Percentiles rank a stretch among this genome's conserved stretches.
Evolutionary conservation across 2,888 invertebrate genomes (phyloP).

Genomic region (Napeogenes inachia): DNA sequence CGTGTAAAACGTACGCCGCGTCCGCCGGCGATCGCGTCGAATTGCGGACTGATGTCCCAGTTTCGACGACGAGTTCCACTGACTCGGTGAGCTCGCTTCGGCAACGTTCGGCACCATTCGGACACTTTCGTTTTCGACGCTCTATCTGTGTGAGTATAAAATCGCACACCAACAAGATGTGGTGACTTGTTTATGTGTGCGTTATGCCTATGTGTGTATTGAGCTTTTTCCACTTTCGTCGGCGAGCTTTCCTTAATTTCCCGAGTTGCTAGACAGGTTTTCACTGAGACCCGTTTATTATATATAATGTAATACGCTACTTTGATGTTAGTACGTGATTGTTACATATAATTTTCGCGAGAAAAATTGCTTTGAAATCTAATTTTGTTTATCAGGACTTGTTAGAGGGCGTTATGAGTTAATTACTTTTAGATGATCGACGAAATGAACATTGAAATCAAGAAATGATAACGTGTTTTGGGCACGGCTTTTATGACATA

Average conservation of each 20-base stretch:
- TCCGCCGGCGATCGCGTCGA: constrained; percentile 72
- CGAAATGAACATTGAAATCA: too few species aligned
- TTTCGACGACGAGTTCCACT: constrained; percentile 77
- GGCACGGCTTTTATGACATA: too few species aligned
- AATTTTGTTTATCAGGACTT: constrained; percentile 16
- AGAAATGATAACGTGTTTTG: too few species aligned
- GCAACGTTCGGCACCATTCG: constrained; percentile 69
- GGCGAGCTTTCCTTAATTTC: constrained; percentile 70
- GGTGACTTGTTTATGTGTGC: constrained; percentile 12
- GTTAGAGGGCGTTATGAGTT: constrained; percentile 6
- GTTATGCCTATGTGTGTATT: constrained; percentile 37
- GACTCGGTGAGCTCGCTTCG: constrained; percentile 77
- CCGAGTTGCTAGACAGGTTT: constrained; percentile 69
- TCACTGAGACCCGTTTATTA: constrained; percentile 39
- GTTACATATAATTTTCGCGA: constrained; percentile 28
- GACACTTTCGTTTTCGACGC: constrained; percentile 76
- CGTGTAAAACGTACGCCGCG: constrained; percentile 52
- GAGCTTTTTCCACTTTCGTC: constrained; percentile 74
- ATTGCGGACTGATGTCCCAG: constrained; percentile 81
- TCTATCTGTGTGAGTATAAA: constrained; percentile 44
- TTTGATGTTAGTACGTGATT: constrained; percentile 28
- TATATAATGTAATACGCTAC: constrained; percentile 26
- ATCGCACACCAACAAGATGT: constrained; percentile 25
- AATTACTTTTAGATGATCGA: too few species aligned
- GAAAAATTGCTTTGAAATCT: constrained; percentile 26